Percentiles rank a stretch among this genome's conserved stretches.
Evolutionary conservation across 2,113 vertebrate species (phyloP).

Genomic region (Daubentonia madagascariensis): DNA sequence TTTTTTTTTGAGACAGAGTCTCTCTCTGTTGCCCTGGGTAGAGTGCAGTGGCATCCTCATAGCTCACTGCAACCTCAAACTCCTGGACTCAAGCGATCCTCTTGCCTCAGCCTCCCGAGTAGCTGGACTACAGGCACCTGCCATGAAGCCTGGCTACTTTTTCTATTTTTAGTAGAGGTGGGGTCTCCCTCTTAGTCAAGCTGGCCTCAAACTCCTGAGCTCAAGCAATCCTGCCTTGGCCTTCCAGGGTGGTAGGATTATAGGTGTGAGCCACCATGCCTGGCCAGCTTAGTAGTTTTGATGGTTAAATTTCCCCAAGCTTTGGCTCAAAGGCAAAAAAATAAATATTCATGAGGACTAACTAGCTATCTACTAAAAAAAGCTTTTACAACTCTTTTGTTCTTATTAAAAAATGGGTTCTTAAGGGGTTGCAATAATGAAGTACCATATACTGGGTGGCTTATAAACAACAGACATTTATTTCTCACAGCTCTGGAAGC

Average conservation of each 20-base stretch:
- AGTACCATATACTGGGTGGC: background rate
- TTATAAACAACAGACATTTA: background rate
- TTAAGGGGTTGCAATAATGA: background rate
- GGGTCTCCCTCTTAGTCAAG: background rate
- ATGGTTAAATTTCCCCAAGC: slow-evolving; percentile 8
- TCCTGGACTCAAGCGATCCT: background rate
- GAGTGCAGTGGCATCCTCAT: background rate
- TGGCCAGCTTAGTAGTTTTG: background rate
- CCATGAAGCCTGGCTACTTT: background rate
- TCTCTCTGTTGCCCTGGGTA: background rate
- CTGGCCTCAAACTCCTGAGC: background rate
- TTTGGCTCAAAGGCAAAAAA: slow-evolving; percentile 20
- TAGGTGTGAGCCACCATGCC: background rate
- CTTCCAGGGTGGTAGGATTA: background rate
- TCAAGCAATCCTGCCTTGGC: background rate
- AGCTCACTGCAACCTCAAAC: background rate
- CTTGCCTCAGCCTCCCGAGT: background rate
- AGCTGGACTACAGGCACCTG: background rate
- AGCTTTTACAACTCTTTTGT: background rate
- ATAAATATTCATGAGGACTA: background rate
- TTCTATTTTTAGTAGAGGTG: background rate
- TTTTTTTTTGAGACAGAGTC: background rate
- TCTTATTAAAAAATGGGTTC: background rate
- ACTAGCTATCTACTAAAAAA: background rate
- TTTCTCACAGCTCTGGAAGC: background rate